Percentiles rank a stretch among this genome's conserved stretches.
Conservation (phyloP, 2,888 invertebrate species). For the Morpho deidamia region DNA sequence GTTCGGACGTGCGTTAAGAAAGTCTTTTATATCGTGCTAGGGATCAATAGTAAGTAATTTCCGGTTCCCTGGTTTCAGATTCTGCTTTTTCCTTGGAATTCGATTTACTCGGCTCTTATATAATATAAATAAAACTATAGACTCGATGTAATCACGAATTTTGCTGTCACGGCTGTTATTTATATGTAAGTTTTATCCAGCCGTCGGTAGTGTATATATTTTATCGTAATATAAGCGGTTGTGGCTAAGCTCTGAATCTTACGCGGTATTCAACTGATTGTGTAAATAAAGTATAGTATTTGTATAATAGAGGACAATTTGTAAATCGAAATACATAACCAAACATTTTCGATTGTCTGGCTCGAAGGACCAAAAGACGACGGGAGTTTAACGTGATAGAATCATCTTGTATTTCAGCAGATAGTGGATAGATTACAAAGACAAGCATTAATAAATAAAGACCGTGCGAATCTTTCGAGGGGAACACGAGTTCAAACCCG, state of each 20-base stretch:
- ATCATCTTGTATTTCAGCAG: no score
- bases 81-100: background rate
- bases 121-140: constrained; percentile 33
- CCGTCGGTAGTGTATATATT: constrained; percentile 42
- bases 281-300: constrained; percentile 24
- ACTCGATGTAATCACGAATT: constrained; percentile 55
- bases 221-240: constrained; percentile 11
- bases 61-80: constrained; percentile 3
- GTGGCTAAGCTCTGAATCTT: background rate
- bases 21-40: constrained; percentile 67
- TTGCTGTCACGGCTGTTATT: constrained; percentile 52
- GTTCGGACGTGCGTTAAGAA: constrained; percentile 26
- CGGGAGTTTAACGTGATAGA: no score
- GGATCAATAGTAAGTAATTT: constrained; percentile 67
- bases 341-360: no score
- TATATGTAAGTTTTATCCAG: constrained; percentile 41
- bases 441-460: no score
- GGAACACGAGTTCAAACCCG: no score
- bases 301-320: background rate
- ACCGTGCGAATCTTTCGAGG: no score
- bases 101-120: constrained; percentile 14
- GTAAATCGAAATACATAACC: no score
- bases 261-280: constrained; percentile 16
- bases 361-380: no score
- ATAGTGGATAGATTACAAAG: no score